Evolutionary conservation across 2,113 vertebrate species (phyloP), one percentile per base, ranked within the genome.

Genomic region (Macquaria ambigua): DNA sequence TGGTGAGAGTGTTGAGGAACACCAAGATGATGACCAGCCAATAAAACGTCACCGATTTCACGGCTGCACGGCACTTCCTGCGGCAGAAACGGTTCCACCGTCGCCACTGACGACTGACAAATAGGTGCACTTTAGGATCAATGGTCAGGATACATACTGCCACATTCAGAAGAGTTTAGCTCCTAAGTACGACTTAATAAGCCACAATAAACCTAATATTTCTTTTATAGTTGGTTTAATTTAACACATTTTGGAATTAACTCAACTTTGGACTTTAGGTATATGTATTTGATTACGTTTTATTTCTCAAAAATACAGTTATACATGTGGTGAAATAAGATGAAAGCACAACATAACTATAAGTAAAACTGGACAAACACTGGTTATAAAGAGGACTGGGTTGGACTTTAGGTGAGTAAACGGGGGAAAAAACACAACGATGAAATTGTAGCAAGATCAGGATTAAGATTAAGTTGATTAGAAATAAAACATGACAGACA

Each of bases 11-110:
- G 93, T 99, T 99, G 92, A 99, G 97, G 95, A 99, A 99, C 91
- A 99, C 98, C 95, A 99, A 94, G 92, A 99, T 93, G 89, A 99
- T 99, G 82, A 99, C 98, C 87, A 99, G 96, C 98, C 98, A 99
- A 90, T 99, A 99, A 94, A 99, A 99, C 0, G 96, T 94, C 89
- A 98, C 98, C 0, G 98, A 99, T 93, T 99, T 99, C 90, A 99
- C 98, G 0, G 98, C 97, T 63, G 97, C 97, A 62, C 98, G 95
- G 83, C 98, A 99, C 92, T 97, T 97, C 83, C 98, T 97, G 85
- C 98, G 97, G 83, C 94, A 98, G 90, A 98, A 98, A 63, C 98
- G 95, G 94, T 99, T 99, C 98, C 98, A 99, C 79, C 97, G 97
- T 87, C 98, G 97, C 97, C 97, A 99, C 91, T 97, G 97, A 31